Base-by-base conservation (phyloP, 1,140 invertebrate genomes). In the Magallana gigas region DNA sequence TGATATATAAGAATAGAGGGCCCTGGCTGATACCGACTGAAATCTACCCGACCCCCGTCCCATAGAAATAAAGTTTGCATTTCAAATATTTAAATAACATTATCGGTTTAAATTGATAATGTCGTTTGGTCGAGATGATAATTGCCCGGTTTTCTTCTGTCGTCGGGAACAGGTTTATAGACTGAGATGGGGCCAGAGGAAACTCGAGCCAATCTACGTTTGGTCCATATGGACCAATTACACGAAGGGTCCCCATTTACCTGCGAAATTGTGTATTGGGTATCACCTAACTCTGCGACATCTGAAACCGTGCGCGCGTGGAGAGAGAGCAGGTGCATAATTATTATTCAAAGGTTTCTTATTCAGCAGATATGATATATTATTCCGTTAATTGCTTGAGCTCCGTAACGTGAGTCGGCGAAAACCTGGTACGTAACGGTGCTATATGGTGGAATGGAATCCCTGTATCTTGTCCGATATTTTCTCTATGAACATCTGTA, bases 71-170 rank as follows among this genome's bases (percentile, higher is more conserved):
- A 8, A 76, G 68, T 76, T 76, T 76, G 68, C 68, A 76, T 76
- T 76, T 76, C 68, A 76, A 76, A 76, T 36, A 76, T 76, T 76
- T 29, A 76, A 76, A 76, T 76, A 76, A 76, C 68, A 76, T 76
- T 76, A 76, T 76, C 68, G 23, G 68, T 76, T 76, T 36, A 76
- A 76, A 36, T 76, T 76, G 68, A 76, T 76, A 76, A 76, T 76
- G 68, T 36, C 68, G 23, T 76, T 36, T 36, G 8, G 23, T 1
- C 23, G 23, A 29, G 23, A n/a, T 76, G 68, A 76, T 76, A 76
- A 76, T 76, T 76, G 68, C 68, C 68, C 23, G 23, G 68, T 76
- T 76, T 36, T 12, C 18, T 12, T 29, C 68, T 12, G 68, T 12
- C 23, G 23, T 12, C 64, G 8, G 14, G 1, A 76, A 29, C 23